Conservation (phyloP, 1,140 invertebrate genomes). For the Hetaerina americana region DNA sequence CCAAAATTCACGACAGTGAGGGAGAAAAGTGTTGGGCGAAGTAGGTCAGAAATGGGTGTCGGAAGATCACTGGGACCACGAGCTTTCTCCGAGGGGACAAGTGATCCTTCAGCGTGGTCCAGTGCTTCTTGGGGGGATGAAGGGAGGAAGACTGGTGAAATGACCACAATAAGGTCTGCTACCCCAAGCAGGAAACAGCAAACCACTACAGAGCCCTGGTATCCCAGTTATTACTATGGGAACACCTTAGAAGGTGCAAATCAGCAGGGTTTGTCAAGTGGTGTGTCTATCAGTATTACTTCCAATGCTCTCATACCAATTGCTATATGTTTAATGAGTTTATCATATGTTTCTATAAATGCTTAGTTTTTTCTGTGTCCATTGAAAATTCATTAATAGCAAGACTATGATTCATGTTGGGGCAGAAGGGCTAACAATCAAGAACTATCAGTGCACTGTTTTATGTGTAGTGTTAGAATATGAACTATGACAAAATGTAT, state of each 20-base stretch:
- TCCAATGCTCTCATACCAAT: too few relatives aligned
- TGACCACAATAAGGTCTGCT: too few relatives aligned
- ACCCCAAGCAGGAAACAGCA: background rate
- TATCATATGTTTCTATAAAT: too few relatives aligned
- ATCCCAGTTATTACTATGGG: constrained; percentile 31
- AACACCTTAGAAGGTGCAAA: constrained; percentile 46
- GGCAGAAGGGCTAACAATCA: too few relatives aligned
- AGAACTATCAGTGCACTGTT: too few relatives aligned
- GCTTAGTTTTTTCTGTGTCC: too few relatives aligned
- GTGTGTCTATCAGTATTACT: too few relatives aligned
- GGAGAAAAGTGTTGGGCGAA: background rate
- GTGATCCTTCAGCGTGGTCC: background rate
- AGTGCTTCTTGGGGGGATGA: background rate
- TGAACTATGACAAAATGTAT: too few relatives aligned
- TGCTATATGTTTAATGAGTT: too few relatives aligned
- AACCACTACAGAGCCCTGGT: constrained; percentile 32
- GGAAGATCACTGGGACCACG: background rate
- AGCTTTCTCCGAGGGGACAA: background rate
- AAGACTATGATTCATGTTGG: too few relatives aligned
- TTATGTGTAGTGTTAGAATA: too few relatives aligned
- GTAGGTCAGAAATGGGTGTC: background rate
- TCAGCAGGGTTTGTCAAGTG: constrained; percentile 35
- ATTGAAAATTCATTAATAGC: too few relatives aligned
- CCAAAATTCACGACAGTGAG: background rate
- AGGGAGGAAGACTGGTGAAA: background rate